Percentiles rank a stretch among this genome's conserved stretches.
Conservation (phyloP, 1,140 invertebrate species). For the Hirudo medicinalis region DNA sequence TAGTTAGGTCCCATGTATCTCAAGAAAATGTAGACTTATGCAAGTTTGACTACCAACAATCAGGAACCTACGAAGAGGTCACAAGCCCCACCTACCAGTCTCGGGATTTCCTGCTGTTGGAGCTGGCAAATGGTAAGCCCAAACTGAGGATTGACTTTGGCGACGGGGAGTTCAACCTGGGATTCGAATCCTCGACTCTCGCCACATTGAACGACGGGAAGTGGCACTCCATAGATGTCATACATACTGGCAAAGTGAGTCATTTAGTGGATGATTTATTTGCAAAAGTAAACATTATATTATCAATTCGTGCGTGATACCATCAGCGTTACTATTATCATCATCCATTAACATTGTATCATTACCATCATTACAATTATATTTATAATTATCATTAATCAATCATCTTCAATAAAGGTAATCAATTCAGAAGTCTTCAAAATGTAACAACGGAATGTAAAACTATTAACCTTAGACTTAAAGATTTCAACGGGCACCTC, state of each 20-base stretch:
- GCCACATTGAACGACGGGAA: slow-evolving; percentile 71
- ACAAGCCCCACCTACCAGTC: slow-evolving; percentile 19
- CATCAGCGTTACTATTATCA: too few relatives aligned
- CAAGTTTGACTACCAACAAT: slow-evolving; percentile 38
- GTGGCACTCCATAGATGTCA: slow-evolving; percentile 88
- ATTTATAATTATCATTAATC: not conserved
- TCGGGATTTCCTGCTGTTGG: slow-evolving; percentile 78
- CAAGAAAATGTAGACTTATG: too few relatives aligned
- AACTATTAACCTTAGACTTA: not conserved
- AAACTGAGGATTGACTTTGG: slow-evolving; percentile 83
- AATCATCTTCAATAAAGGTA: not conserved
- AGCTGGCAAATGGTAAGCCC: slow-evolving; percentile 77
- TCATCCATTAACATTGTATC: too few relatives aligned
- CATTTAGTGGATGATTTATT: not conserved
- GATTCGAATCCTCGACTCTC: slow-evolving; percentile 46
- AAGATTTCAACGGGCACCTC: not conserved
- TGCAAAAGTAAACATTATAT: too few relatives aligned
- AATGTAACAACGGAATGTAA: not conserved
- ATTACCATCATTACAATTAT: too few relatives aligned
- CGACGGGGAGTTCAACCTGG: slow-evolving; percentile 74
- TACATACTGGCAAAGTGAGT: slow-evolving; percentile 72
- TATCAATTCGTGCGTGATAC: too few relatives aligned
- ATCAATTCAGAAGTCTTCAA: not conserved
- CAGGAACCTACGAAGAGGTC: slow-evolving; percentile 45
- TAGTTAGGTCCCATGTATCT: too few relatives aligned